Evolutionary conservation across 1,140 invertebrate genomes (phyloP).

Genomic region (Panonychus citri): DNA sequence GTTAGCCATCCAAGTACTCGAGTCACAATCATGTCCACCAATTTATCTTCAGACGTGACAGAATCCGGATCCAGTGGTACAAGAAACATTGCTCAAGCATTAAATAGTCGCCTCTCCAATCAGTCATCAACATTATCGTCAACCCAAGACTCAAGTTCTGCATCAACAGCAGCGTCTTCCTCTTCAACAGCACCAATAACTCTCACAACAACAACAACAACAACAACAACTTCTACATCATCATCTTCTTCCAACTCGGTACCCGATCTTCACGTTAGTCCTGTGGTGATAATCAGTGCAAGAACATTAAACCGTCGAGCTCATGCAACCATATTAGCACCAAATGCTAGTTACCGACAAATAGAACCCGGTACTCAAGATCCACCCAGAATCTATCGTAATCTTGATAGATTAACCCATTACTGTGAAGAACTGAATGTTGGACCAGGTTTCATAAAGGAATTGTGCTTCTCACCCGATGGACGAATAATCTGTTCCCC

Average conservation of each 20-base stretch:
- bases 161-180: too few relatives aligned
- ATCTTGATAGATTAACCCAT: slow-evolving; percentile 50
- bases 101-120: background rate
- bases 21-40: background rate
- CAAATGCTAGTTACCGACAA: background rate
- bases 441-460: slow-evolving; percentile 51
- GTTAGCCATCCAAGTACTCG: background rate
- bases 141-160: too few relatives aligned
- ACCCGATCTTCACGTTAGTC: background rate
- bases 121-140: background rate
- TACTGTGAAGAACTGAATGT: slow-evolving; percentile 65
- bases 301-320: background rate
- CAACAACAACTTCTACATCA: background rate
- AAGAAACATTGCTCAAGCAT: too few relatives aligned
- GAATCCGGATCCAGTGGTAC: too few relatives aligned
- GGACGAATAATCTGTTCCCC: slow-evolving; percentile 70
- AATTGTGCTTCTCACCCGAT: slow-evolving; percentile 65
- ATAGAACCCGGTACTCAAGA: background rate
- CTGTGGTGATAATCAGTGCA: slow-evolving; percentile 5
- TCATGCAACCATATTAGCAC: slow-evolving; percentile 3
- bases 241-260: background rate
- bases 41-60: too few relatives aligned
- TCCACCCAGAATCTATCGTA: slow-evolving; percentile 34
- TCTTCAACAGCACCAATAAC: too few relatives aligned
- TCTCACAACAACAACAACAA: background rate